A percentile compares a stretch with the other conserved stretches of the same genome.
Evolutionary conservation across 2,888 invertebrate genomes (phyloP).

Genomic region (Harpagoxenus sublaevis): DNA sequence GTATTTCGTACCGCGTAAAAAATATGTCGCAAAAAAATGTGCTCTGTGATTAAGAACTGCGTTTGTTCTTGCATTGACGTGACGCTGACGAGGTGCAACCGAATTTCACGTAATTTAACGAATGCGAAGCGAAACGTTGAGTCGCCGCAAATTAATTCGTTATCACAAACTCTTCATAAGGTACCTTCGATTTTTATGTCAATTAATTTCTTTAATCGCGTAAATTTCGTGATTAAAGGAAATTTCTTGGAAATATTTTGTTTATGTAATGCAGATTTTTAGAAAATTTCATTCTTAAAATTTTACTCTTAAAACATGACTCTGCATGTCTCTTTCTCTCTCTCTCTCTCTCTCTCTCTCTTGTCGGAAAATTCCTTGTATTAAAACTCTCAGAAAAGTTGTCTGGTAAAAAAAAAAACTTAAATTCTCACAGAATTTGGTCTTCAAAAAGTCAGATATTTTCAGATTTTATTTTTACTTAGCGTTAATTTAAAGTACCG

Average conservation of each 20-base stretch:
- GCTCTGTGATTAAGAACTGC: conserved; percentile 3
- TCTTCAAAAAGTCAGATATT: background rate
- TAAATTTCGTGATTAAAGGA: background rate
- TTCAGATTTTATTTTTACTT: background rate
- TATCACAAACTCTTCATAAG: background rate
- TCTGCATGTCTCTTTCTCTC: too few relatives aligned
- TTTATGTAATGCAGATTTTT: background rate
- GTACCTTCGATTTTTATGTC: background rate
- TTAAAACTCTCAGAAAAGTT: background rate
- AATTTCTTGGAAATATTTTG: background rate
- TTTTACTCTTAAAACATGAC: background rate
- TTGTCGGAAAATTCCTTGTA: background rate
- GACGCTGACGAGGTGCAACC: background rate
- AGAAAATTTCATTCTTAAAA: background rate
- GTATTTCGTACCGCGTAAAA: background rate
- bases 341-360: too few relatives aligned
- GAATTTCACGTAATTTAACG: conserved; percentile 22
- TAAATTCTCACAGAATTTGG: background rate
- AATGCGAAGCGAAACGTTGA: background rate
- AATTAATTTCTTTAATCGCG: background rate
- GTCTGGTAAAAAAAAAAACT: background rate
- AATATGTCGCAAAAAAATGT: conserved; percentile 4
- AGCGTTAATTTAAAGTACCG: background rate
- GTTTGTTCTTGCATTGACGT: background rate
- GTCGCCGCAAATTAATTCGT: background rate